A percentile compares a stretch with the other conserved stretches of the same genome.
Conservation (phyloP, 2,113 vertebrate species). For the Aptenodytes patagonicus region DNA sequence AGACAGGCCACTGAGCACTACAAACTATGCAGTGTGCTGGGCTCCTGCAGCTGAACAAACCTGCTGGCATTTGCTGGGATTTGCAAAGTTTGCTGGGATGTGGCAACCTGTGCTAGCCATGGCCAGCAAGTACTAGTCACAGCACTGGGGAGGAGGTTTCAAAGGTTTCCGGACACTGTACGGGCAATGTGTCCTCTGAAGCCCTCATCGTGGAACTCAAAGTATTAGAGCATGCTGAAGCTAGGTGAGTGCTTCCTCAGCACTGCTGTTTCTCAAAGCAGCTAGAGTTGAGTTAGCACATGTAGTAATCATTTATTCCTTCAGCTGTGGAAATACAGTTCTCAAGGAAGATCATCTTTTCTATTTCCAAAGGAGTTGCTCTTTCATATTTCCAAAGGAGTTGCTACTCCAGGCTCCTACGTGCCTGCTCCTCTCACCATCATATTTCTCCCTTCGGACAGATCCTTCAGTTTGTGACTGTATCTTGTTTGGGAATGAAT, state of each 20-base stretch:
- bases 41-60: not conserved
- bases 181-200: not conserved
- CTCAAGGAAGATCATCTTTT: not conserved
- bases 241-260: not conserved
- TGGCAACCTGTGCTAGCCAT: not conserved
- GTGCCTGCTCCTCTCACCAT: not conserved
- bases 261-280: not conserved
- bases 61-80: not conserved
- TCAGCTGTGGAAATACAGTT: not conserved
- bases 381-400: not conserved
- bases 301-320: not conserved
- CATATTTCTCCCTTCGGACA: not conserved
- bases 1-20: not conserved
- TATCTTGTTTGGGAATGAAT: not conserved
- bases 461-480: not conserved
- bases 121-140: not conserved
- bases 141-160: not conserved
- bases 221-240: not conserved
- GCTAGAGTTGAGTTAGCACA: not conserved
- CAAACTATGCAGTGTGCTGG: not conserved
- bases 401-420: not conserved
- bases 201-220: not conserved
- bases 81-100: not conserved
- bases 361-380: not conserved
- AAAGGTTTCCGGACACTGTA: not conserved